These are phyloP conservation scores for Aurelia aurita DNA, from an alignment of 30 jellyfish, hydroid and myxozoan species.

Conservation along the genomic window DNA sequence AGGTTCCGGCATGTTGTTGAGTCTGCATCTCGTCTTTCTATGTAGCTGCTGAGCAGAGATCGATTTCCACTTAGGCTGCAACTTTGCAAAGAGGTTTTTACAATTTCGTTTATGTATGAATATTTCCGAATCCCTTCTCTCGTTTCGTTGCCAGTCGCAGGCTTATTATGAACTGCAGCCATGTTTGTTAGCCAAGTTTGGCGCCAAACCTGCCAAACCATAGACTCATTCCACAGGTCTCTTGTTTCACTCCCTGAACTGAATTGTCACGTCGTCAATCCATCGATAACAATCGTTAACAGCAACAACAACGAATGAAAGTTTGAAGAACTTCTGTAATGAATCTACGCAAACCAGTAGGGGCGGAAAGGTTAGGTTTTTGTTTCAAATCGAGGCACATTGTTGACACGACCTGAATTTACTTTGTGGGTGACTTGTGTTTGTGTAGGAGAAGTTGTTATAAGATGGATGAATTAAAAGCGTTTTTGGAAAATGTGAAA, in stretches of 20 bases:
- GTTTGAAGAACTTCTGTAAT: too few species aligned
- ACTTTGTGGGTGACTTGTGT: too few species aligned
- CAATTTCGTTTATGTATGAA: background rate
- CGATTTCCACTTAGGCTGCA: background rate
- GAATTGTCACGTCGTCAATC: too few species aligned
- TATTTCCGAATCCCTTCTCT: conserved; percentile 1
- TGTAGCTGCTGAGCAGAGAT: conserved; percentile 18
- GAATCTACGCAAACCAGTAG: too few species aligned
- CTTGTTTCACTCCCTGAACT: too few species aligned
- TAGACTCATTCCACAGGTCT: background rate
- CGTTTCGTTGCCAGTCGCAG: conserved; percentile 7
- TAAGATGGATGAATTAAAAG: background rate
- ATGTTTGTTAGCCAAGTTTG: background rate
- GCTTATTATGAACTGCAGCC: background rate
- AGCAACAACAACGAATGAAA: too few species aligned
- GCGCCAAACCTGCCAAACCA: conserved; percentile 12
- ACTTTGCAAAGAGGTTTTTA: conserved; percentile 4
- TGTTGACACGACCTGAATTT: too few species aligned
- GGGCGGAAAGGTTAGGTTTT: too few species aligned
- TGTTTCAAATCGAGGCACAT: too few species aligned
- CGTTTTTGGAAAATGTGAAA: background rate
- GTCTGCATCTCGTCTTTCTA: conserved; percentile 4
- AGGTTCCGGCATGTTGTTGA: conserved; percentile 18
- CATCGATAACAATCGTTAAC: too few species aligned
- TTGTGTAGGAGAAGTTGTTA: too few species aligned